phyloP scores from a whole-genome alignment of 2,797 vertebrate genomes.

The Luscinia megarhynchos region DNA sequence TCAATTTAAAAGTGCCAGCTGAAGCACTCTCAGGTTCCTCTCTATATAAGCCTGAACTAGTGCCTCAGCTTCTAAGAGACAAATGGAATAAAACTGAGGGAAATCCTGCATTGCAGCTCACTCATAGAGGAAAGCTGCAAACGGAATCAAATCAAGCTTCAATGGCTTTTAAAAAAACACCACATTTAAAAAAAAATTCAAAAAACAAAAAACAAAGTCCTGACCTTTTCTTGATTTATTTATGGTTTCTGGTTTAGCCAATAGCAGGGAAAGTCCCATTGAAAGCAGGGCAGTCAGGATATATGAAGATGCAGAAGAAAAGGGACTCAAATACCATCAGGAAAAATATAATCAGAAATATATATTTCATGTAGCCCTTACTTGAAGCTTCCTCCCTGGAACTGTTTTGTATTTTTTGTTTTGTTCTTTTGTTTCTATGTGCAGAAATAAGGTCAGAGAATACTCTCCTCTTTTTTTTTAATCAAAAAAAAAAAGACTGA shows the following conservation, averaged over 20 bases:
- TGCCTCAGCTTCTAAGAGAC: not conserved
- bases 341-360: not conserved
- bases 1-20: not conserved
- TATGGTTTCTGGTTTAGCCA: not conserved
- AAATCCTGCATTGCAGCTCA: not conserved
- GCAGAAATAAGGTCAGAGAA: not conserved
- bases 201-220: not conserved
- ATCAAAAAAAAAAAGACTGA: not conserved
- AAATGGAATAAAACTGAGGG: not conserved
- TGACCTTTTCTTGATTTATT: not conserved
- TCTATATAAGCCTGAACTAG: not conserved
- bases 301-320: not conserved
- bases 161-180: not conserved
- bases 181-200: not conserved
- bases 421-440: not conserved
- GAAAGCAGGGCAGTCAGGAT: not conserved
- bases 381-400: not conserved
- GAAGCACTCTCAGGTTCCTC: not conserved
- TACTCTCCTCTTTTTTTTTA: not conserved
- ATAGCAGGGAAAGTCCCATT: not conserved
- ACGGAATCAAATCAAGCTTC: slow-evolving; percentile 2
- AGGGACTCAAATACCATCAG: not conserved
- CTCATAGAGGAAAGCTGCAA: not conserved
- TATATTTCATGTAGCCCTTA: not conserved
- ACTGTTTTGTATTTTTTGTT: not conserved